These are phyloP conservation scores for Esox masquinongy DNA, from an alignment of 2,797 vertebrate species.

Conservation along the genomic window DNA sequence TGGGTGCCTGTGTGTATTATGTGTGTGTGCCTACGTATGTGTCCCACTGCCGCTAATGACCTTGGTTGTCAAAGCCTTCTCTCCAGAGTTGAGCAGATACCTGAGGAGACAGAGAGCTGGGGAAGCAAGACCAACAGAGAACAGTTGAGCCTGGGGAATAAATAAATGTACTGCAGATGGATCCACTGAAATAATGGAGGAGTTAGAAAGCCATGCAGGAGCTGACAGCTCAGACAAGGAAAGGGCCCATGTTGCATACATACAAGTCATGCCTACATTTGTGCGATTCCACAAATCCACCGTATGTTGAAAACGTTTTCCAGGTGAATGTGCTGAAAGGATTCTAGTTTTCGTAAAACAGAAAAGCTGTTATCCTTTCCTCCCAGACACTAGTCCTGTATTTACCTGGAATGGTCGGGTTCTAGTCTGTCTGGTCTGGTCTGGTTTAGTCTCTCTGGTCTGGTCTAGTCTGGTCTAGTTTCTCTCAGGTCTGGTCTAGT, in stretches of 20 bases:
- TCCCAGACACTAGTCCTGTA: neutral
- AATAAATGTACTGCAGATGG: slow-evolving; percentile 50
- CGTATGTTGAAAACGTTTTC: neutral
- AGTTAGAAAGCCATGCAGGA: slow-evolving; percentile 24
- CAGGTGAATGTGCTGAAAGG: neutral
- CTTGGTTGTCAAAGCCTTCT: slow-evolving; percentile 42
- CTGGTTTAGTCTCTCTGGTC: neutral
- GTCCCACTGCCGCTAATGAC: slow-evolving; percentile 55
- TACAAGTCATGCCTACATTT: neutral
- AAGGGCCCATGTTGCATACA: neutral
- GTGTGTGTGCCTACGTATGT: slow-evolving; percentile 4
- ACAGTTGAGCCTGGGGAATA: slow-evolving; percentile 58
- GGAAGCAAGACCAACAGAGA: slow-evolving; percentile 50
- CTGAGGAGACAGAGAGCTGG: slow-evolving; percentile 43
- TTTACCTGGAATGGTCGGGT: neutral
- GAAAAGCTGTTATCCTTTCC: neutral
- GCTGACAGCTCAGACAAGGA: slow-evolving; percentile 7
- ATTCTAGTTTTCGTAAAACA: neutral
- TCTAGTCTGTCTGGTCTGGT: neutral
- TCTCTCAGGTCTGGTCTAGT: neutral
- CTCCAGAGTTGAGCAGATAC: slow-evolving; percentile 47
- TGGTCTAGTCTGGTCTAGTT: too few species aligned
- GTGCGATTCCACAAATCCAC: neutral
- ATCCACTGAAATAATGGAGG: slow-evolving; percentile 39
- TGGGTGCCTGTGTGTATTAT: neutral